Evolutionary conservation across 2,113 vertebrate species (phyloP).

Genomic region (Chionodraco myersi): DNA sequence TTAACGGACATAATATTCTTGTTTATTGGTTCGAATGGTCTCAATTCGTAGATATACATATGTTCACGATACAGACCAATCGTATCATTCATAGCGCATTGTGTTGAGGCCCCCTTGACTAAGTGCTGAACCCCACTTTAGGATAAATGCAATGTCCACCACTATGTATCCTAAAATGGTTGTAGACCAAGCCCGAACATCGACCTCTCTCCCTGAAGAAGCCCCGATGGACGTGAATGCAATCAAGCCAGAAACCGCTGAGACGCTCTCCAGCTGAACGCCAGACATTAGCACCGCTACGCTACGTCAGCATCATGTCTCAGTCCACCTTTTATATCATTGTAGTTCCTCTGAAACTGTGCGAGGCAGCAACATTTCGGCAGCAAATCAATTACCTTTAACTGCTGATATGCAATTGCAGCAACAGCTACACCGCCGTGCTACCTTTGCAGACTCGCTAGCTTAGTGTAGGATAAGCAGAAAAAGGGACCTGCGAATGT

Average conservation of each 20-base stretch:
- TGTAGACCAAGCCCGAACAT: too few relatives aligned
- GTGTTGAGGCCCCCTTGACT: too few relatives aligned
- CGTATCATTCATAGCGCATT: too few relatives aligned
- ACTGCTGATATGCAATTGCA: not conserved
- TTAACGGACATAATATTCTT: too few relatives aligned
- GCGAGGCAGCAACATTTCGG: not conserved
- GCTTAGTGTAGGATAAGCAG: not conserved
- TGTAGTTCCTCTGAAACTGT: conserved; percentile 1
- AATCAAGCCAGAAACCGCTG: not conserved
- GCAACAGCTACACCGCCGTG: not conserved
- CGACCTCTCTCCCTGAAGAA: not conserved
- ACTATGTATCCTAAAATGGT: too few relatives aligned
- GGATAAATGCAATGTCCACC: too few relatives aligned
- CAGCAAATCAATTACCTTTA: conserved; percentile 17
- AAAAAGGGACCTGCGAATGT: not conserved
- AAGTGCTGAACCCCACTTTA: too few relatives aligned
- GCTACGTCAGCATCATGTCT: conserved; percentile 7
- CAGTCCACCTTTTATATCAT: not conserved
- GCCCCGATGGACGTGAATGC: not conserved
- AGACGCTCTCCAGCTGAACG: not conserved
- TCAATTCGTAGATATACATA: too few relatives aligned
- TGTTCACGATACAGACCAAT: too few relatives aligned
- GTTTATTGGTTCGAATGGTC: too few relatives aligned
- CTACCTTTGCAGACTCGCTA: not conserved
- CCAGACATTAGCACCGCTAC: not conserved